Evolutionary conservation across 2,888 invertebrate genomes (phyloP), one percentile per base, ranked within the genome.

Genomic region (Leucophora obtusa): DNA sequence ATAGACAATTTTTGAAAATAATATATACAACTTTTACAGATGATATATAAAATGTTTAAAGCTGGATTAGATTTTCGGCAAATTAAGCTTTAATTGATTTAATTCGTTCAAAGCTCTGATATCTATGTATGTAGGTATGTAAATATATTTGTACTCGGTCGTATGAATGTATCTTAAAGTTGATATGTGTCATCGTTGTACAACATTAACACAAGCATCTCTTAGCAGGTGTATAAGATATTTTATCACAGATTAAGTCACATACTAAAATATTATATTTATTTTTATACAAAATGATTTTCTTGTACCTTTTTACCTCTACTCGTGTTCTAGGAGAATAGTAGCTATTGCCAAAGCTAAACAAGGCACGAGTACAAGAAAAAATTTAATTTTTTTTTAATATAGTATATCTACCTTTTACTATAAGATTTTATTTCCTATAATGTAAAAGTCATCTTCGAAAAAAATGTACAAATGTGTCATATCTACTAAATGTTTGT

Each of bases 231-330:
- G 80, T 80, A 80, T 72, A 54, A 80, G 80, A 80, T 80, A 80
- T 80, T 80, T 80, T 80, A 80, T 80, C 80, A 76, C 80, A 68
- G 80, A 80, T 80, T 80, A 80, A 80, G 68, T 80, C 80, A 69
- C 76, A 76, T 62, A 75, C 79, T 38, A 75, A 62, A 71, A 62
- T 54, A 66, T 59, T 35, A 28, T 15, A 79, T 76, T 80, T 80
- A 76, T 80, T 80, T 80, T 72, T 80, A 76, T 33, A 76, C 80
- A 72, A 69, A 72, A 69, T 66, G 60, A 62, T 75, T 35, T 66
- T 15, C 35, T 62, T 63, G 9, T 56, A 68, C 21, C 21, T 63
- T 56, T 38, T 69, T 33, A n/a, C n/a, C n/a, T 15, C 9, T 9
- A n/a, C 15, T 15, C 43, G 43, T 14, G 43, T 47, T 14, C n/a